Evolutionary conservation across 2,113 vertebrate species (phyloP), one percentile per base, ranked within the genome.

Genomic region (Crotalus horridus): DNA sequence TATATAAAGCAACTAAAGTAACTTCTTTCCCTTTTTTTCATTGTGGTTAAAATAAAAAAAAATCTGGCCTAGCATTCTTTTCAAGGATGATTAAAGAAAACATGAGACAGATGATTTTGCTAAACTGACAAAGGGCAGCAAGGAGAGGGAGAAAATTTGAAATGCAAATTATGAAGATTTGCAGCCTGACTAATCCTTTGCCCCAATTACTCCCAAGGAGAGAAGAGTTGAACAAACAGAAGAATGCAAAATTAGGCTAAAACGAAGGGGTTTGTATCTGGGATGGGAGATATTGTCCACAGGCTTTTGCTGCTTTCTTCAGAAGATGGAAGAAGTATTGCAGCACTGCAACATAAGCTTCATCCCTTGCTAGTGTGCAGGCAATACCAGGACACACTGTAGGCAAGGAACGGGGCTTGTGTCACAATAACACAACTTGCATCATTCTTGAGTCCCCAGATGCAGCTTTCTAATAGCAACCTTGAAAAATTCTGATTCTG

Each of bases 1-100:
- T 94, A n/a, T 88, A 46, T 69, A 92, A 95, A 85, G 92, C 54
- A 95, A 74, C 3, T 91, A 94, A 96, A 92, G 91, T 95, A 96
- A 94, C 48, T 48, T 0, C 26, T 93, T 93, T 48, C 90, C 0
- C 0, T 54, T n/a, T 91, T 33, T 69, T 53, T 43, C 74, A 43
- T 81, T 81, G 74, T 81, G 33, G 74, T 81, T 81, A 81, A 81
- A 81, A 81, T 81, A 43, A 21, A 7, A 89, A 94, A 95, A 95
- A 13, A 95, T 92, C 93, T 51, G 15, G 7, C 46, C 51, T 24
- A n/a, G 43, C 59, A 64, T 87, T 46, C 3, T 20, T 23, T 92
- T 95, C 91, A 95, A 97, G 51, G 91, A 93, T 51, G 91, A 94
- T 94, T 89, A 89, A 90, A 85, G 33, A 89, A 87, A 93, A 91